Evolutionary conservation across 2,888 invertebrate species (phyloP), one percentile per base, ranked within the genome.

Genomic region (Tetrapedia diversipes): DNA sequence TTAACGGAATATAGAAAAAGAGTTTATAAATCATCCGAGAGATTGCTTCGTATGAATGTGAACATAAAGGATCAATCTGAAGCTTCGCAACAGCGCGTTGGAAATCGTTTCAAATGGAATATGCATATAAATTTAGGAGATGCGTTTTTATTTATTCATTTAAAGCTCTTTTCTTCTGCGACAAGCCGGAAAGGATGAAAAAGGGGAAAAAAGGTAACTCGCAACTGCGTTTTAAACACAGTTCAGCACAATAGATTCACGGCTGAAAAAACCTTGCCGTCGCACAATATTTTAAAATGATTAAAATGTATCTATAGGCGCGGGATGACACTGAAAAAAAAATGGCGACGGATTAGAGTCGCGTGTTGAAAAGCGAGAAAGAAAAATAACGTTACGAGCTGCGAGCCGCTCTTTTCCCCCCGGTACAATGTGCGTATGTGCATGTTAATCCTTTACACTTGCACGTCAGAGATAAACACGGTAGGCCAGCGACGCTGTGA

Each of bases 371-470:
- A 64, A 57, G 27, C 34, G 41, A 19, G 14, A 19, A 45, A 19
- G 8, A 10, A 16, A 14, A 11, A 14, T 37, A n/a, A 19, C 49
- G 56, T 63, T 63, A 41, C 61, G 39, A 45, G 45, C 16, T 54
- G 19, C 53, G 34, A 45, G n/a, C 39, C 19, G 41, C 41, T n/a
- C n/a, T n/a, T n/a, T 63, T 39, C 43, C 24, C n/a, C 24, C n/a
- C 19, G 14, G 29, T 10, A 45, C 41, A 64, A 59, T 47, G 53
- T 34, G 57, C 22, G 41, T 32, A 53, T 19, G 59, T 60, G 41
- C 37, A 53, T 19, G 59, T 60, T 75, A 75, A 75, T 75, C 74
- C 74, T 41, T 74, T 74, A n/a, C 64, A 65, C 75, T 53, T 65
- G 75, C 43, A 45, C 19, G 22, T 51, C 63, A 16, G 32, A 54